Conservation (phyloP, 1,140 invertebrate genomes). For the Apocrypta bakeri region DNA sequence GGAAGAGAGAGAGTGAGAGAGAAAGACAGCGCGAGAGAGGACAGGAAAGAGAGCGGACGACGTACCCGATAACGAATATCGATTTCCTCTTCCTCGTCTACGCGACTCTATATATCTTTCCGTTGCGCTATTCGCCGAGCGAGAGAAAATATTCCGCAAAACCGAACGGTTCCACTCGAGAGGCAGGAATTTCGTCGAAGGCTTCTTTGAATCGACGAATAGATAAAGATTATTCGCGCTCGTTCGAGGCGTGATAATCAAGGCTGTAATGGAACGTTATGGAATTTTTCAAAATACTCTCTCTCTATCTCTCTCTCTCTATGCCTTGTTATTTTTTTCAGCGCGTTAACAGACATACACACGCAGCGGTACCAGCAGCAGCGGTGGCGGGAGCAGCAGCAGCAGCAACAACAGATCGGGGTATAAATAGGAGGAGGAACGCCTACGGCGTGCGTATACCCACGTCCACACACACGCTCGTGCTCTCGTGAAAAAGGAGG, state of each 20-base stretch:
- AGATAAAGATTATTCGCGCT: too few species aligned
- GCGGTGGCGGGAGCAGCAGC: conserved; percentile 23
- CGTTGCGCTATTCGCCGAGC: not conserved
- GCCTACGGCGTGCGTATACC: conserved; percentile 35
- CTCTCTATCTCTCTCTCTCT: not conserved
- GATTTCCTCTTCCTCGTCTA: conserved; percentile 43
- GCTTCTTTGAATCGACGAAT: too few species aligned
- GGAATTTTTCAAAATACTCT: too few species aligned
- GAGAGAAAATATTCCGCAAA: not conserved
- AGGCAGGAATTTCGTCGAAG: too few species aligned
- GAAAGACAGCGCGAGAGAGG: conserved; percentile 10
- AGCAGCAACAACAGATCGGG: conserved; percentile 37
- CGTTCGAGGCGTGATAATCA: too few species aligned
- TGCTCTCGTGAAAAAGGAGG: conserved; percentile 53
- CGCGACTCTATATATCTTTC: not conserved
- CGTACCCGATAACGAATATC: conserved; percentile 43
- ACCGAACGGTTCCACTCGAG: too few species aligned
- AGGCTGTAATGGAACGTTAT: too few species aligned
- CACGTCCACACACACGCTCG: conserved; percentile 54
- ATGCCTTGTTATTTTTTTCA: not conserved
- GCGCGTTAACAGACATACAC: not conserved
- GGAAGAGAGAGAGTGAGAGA: conserved; percentile 15
- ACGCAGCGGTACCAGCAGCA: not conserved
- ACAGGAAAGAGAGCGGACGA: not conserved
- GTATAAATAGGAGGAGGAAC: conserved; percentile 52